A percentile compares a stretch with the other conserved stretches of the same genome.
Evolutionary conservation across 1,140 invertebrate species (phyloP).

Genomic region (Papilio helenus): DNA sequence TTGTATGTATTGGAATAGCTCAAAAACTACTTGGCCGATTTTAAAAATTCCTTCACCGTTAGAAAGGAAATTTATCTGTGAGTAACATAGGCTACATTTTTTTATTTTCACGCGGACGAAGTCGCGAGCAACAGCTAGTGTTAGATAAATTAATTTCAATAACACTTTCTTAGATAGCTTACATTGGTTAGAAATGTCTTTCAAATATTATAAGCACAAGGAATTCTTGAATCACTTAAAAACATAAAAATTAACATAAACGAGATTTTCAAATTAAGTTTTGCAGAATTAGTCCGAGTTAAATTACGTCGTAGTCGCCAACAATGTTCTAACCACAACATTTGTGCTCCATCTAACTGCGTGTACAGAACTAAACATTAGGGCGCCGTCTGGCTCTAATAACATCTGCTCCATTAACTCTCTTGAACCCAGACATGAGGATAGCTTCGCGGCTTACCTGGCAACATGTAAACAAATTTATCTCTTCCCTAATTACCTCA

Average conservation of each 20-base stretch:
- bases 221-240: not conserved
- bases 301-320: constrained; percentile 34
- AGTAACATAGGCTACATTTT: too few relatives aligned
- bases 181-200: too few relatives aligned
- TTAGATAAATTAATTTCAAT: too few relatives aligned
- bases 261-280: constrained; percentile 31
- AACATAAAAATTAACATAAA: not conserved
- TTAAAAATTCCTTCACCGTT: too few relatives aligned
- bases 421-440: constrained; percentile 59
- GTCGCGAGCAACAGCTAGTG: too few relatives aligned
- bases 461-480: constrained; percentile 38
- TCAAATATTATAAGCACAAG: too few relatives aligned
- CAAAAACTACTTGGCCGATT: too few relatives aligned
- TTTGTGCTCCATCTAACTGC: constrained; percentile 54
- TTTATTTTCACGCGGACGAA: too few relatives aligned
- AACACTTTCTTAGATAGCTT: too few relatives aligned
- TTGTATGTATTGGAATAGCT: too few relatives aligned
- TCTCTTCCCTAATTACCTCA: constrained; percentile 32
- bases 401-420: constrained; percentile 76
- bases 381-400: constrained; percentile 74
- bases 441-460: constrained; percentile 48
- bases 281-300: constrained; percentile 38
- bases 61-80: too few relatives aligned
- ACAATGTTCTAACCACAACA: constrained; percentile 50
- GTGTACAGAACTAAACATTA: constrained; percentile 61